These are phyloP conservation scores for Aepyceros melampus DNA, from an alignment of 2,113 vertebrate genomes.

Conservation along the genomic window DNA sequence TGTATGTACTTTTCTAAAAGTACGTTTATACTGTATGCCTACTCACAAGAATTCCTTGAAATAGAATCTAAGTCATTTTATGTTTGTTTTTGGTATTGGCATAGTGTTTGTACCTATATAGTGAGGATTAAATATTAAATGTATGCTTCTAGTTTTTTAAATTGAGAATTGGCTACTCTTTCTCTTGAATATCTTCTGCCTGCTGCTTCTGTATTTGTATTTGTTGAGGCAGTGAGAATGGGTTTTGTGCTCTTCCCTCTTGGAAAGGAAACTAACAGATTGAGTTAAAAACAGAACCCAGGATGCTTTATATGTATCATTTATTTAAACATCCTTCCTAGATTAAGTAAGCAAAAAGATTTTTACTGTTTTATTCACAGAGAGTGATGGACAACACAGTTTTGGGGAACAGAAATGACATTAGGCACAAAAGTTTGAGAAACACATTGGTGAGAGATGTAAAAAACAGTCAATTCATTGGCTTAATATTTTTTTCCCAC, in stretches of 20 bases:
- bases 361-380: slow-evolving; percentile 1
- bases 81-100: neutral
- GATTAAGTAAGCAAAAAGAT: neutral
- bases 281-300: slow-evolving; percentile 12
- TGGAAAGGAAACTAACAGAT: neutral
- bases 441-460: neutral
- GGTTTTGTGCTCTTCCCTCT: neutral
- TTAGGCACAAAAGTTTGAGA: neutral
- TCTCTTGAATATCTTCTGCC: neutral
- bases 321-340: neutral
- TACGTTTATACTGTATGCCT: neutral
- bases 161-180: neutral
- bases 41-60: neutral
- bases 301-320: neutral
- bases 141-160: neutral
- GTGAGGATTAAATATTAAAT: neutral
- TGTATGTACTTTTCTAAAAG: neutral
- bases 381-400: neutral
- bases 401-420: neutral
- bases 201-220: neutral
- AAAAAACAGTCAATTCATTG: neutral
- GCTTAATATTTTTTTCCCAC: neutral
- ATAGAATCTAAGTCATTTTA: neutral
- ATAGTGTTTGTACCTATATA: neutral
- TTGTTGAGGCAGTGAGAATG: neutral